These are phyloP conservation scores for Acronicta aceris DNA, from an alignment of 2,888 invertebrate species.

Conservation along the genomic window DNA sequence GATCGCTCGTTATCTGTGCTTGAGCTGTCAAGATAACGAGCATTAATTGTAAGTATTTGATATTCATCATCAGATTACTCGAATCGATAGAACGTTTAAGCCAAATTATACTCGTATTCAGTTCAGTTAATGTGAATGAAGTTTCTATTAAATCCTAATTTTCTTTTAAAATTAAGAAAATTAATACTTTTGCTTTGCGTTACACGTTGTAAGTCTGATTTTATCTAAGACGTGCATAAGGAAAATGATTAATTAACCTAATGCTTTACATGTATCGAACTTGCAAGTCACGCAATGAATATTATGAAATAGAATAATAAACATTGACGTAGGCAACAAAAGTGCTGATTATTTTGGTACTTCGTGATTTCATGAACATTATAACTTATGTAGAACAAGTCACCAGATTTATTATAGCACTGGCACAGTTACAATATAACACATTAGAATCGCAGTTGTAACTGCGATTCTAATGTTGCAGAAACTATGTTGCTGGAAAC, in stretches of 20 bases:
- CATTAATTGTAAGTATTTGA: slow-evolving; percentile 42
- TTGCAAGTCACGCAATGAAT: slow-evolving; percentile 22
- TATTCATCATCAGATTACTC: slow-evolving; percentile 34
- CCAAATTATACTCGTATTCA: slow-evolving; percentile 17
- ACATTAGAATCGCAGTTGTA: too few relatives aligned
- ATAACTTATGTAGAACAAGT: too few relatives aligned
- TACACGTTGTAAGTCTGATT: slow-evolving; percentile 24
- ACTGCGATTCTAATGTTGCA: background rate
- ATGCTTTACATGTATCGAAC: slow-evolving; percentile 18
- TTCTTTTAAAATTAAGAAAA: slow-evolving; percentile 14
- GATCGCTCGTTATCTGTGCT: slow-evolving; percentile 26
- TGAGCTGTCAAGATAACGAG: slow-evolving; percentile 19
- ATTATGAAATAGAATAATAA: slow-evolving; percentile 9
- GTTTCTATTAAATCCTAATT: slow-evolving; percentile 6
- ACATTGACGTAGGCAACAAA: slow-evolving; percentile 1
- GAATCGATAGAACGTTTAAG: slow-evolving; percentile 37
- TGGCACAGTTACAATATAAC: background rate
- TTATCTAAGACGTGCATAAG: slow-evolving; percentile 25
- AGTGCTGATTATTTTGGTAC: background rate
- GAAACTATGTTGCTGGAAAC: background rate
- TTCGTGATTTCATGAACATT: background rate
- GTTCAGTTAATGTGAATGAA: slow-evolving; percentile 27
- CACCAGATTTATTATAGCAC: background rate
- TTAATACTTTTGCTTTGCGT: slow-evolving; percentile 20
- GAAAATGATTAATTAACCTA: slow-evolving; percentile 36